These are phyloP conservation scores for Anthopleura xanthogrammica DNA, from an alignment of 92 coral and sea anemone species.

Conservation along the genomic window DNA sequence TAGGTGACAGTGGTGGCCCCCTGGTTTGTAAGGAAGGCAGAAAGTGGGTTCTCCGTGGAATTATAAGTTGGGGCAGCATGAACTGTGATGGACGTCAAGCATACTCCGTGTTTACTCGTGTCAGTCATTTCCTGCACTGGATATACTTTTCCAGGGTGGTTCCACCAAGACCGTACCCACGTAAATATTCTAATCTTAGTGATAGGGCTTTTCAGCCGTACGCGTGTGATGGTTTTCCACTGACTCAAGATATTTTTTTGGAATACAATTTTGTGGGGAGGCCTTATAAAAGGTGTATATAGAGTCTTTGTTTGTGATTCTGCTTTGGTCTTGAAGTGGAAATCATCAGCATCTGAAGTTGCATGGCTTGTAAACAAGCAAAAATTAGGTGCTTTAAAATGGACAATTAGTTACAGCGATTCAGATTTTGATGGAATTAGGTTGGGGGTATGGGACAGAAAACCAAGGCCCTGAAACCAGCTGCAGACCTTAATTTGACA, in stretches of 20 bases:
- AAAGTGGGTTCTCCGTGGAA: constrained; percentile 54
- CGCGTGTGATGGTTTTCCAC: neutral
- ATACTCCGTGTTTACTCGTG: constrained; percentile 53
- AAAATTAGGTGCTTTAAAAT: too few species aligned
- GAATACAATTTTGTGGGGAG: neutral
- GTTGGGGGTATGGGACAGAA: too few species aligned
- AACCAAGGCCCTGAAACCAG: too few species aligned
- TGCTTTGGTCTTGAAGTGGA: too few species aligned
- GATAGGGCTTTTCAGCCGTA: neutral
- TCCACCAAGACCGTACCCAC: constrained; percentile 23
- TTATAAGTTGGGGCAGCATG: constrained; percentile 56
- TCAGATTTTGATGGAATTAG: too few species aligned
- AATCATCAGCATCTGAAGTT: too few species aligned
- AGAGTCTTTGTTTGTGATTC: too few species aligned
- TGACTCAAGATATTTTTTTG: neutral
- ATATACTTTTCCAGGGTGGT: constrained; percentile 21
- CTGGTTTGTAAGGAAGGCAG: constrained; percentile 37
- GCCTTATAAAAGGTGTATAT: too few species aligned
- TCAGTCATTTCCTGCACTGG: constrained; percentile 53
- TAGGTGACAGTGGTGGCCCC: constrained; percentile 67
- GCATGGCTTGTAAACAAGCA: too few species aligned
- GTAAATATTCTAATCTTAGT: neutral
- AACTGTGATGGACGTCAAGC: constrained; percentile 55
- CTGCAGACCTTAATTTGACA: too few species aligned
- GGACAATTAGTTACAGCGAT: too few species aligned